These are phyloP conservation scores for Ptiloglossa arizonensis DNA, from an alignment of 1,140 invertebrate species.

Conservation along the genomic window DNA sequence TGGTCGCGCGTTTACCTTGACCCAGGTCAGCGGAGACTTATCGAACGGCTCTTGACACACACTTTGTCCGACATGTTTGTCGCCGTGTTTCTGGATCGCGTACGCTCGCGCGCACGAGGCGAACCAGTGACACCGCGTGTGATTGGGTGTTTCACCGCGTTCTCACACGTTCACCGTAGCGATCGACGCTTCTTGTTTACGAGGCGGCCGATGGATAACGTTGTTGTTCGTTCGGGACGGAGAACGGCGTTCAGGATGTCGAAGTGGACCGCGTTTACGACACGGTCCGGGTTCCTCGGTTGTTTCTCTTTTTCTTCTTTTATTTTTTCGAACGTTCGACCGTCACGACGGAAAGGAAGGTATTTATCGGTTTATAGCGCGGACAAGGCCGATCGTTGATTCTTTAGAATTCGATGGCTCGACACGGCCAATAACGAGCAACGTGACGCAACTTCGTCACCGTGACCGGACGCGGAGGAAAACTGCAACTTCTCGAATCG, in stretches of 20 bases:
- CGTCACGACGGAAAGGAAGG: too few species aligned
- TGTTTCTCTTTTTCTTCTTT: too few species aligned
- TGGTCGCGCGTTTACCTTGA: constrained; percentile 49
- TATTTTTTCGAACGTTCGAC: too few species aligned
- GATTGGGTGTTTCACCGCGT: constrained; percentile 24
- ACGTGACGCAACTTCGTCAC: too few species aligned
- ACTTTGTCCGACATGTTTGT: constrained; percentile 17
- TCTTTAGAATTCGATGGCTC: too few species aligned
- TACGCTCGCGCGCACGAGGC: too few species aligned
- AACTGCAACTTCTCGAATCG: too few species aligned
- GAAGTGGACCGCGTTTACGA: too few species aligned
- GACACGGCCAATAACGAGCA: too few species aligned
- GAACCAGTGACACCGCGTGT: constrained; percentile 22
- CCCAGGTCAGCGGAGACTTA: constrained; percentile 33
- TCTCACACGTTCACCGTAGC: constrained; percentile 38
- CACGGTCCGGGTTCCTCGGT: too few species aligned
- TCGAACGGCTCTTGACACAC: constrained; percentile 27
- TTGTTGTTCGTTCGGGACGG: background rate
- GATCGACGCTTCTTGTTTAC: background rate
- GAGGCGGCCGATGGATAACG: background rate
- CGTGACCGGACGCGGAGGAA: too few species aligned
- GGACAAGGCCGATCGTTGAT: background rate
- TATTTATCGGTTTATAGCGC: background rate
- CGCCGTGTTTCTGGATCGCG: constrained; percentile 23
- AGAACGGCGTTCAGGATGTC: too few species aligned